Evolutionary conservation across 2,888 invertebrate genomes (phyloP), one percentile per base, ranked within the genome.

Genomic region (Hypomecis punctinalis): DNA sequence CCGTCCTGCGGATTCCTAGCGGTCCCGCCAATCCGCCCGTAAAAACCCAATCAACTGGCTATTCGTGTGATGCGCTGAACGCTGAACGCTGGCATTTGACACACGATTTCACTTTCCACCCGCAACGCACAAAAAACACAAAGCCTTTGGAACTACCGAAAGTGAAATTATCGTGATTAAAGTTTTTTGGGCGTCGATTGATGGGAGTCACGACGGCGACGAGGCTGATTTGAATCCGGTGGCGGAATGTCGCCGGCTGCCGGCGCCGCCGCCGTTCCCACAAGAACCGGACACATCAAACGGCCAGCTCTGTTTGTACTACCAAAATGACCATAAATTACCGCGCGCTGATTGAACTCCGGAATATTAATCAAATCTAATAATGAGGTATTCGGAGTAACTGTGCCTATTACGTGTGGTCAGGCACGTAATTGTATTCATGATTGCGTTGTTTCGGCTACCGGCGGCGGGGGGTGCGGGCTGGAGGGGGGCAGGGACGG

Each of bases 11-110:
- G 67, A 87, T 85, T 88, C 89, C 89, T 84, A 83, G 86, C 88
- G 87, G 85, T 80, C 82, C 81, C 82, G 83, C 80, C 86, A 82
- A 82, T 73, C 81, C 87, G 79, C 67, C 86, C 90, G 89, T 88
- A 82, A 88, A 83, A 89, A 88, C 84, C 81, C 88, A 89, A 90
- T 90, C 89, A 87, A 83, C 77, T 80, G 81, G 79, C 82, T 83
- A 85, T 83, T 83, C 82, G 53, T 76, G 82, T 76, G 78, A 80
- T 82, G 83, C 82, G 76, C 76, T 59, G 49, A 49, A 54, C 61
- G 61, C 49, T 51, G 59, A 51, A 52, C 60, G 79, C 83, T 80
- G 78, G 76, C 83, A 78, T 87, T 85, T 83, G 85, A 84, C 86
- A 86, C 84, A 82, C 85, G 81, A 85, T 78, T 85, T 83, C 84